Conservation (phyloP, 2,888 invertebrate genomes). For the Thelaira solivaga region DNA sequence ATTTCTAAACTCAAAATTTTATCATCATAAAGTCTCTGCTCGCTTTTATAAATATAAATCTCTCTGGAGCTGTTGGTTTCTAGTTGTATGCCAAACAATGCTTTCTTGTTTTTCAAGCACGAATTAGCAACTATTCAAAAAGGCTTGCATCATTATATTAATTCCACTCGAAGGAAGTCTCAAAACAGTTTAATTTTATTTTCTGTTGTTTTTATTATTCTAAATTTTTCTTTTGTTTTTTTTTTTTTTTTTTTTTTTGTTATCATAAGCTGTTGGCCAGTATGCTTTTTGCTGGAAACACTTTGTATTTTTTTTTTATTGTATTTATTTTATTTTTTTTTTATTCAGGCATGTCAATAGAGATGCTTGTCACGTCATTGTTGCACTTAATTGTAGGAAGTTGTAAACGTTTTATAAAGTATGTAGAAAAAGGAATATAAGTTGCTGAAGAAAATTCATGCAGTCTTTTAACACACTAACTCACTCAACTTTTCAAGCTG, state of each 20-base stretch:
- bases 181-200: conserved; percentile 2
- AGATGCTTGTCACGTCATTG: conserved; percentile 67
- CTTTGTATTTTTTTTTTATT: neutral
- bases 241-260: neutral
- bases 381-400: conserved; percentile 70
- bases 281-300: neutral
- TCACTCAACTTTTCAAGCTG: conserved; percentile 5
- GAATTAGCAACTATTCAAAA: conserved; percentile 36
- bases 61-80: neutral
- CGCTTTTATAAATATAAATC: no score
- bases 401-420: conserved; percentile 63
- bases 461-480: conserved; percentile 18
- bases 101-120: conserved; percentile 5
- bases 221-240: neutral
- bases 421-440: conserved; percentile 23
- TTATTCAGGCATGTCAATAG: conserved; percentile 40
- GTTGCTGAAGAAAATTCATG: conserved; percentile 12
- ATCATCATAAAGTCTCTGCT: no score
- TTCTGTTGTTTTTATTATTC: no score
- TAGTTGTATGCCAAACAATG: neutral
- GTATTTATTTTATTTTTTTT: neutral
- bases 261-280: conserved; percentile 9
- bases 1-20: no score
- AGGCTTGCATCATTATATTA: conserved; percentile 49
- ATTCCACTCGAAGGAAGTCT: conserved; percentile 44